These are phyloP conservation scores for Callithrix jacchus DNA, from an alignment of 2,113 vertebrate genomes.

Conservation along the genomic window DNA sequence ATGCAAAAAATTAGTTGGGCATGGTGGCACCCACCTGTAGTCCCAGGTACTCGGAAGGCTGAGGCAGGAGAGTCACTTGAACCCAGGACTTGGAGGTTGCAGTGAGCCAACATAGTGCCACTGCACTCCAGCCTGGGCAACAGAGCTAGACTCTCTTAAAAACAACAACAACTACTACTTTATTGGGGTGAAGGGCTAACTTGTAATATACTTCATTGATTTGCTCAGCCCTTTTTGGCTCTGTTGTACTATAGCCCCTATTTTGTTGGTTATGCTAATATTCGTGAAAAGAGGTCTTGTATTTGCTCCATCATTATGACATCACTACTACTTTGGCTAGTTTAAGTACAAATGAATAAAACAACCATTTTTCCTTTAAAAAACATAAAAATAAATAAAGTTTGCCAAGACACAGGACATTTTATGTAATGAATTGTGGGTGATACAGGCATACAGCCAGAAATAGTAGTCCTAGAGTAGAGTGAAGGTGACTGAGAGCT, in stretches of 20 bases:
- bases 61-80: no score
- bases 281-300: background rate
- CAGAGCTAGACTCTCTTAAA: no score
- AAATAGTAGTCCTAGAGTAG: background rate
- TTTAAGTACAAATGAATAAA: conserved; percentile 39
- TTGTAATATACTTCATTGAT: background rate
- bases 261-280: background rate
- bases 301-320: background rate
- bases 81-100: no score
- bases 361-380: background rate
- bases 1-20: no score
- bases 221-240: background rate
- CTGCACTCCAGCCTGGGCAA: no score
- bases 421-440: no score
- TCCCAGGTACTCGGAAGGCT: no score
- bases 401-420: background rate
- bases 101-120: no score
- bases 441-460: background rate
- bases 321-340: background rate
- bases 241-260: background rate
- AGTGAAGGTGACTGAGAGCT: background rate
- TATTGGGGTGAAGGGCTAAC: background rate
- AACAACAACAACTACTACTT: background rate
- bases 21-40: no score
- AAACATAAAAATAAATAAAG: no score